These are phyloP conservation scores for Lepisosteus oculatus DNA, from an alignment of 2,113 vertebrate genomes.

Conservation along the genomic window DNA sequence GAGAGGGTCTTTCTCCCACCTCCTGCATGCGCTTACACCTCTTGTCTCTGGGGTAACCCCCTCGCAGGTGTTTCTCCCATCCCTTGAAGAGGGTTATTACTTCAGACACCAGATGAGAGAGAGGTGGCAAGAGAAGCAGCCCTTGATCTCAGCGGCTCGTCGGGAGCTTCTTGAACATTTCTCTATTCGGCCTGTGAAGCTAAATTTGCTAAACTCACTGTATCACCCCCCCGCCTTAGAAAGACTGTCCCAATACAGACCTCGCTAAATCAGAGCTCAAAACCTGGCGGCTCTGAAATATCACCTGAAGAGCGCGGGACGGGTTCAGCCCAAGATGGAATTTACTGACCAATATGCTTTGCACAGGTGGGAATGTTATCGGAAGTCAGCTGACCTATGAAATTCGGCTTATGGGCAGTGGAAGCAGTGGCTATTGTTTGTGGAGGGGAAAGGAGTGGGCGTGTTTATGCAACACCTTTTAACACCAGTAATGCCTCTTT, in stretches of 20 bases:
- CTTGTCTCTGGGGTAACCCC: slow-evolving; percentile 67
- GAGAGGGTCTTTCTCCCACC: slow-evolving; percentile 52
- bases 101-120: slow-evolving; percentile 47
- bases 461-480: too few species aligned
- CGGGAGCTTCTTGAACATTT: slow-evolving; percentile 45
- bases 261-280: slow-evolving; percentile 52
- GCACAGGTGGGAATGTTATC: too few species aligned
- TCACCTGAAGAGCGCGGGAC: slow-evolving; percentile 51
- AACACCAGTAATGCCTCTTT: too few species aligned
- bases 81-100: slow-evolving; percentile 68
- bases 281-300: slow-evolving; percentile 51
- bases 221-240: background rate
- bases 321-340: background rate
- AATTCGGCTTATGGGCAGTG: too few species aligned
- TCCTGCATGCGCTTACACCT: slow-evolving; percentile 50
- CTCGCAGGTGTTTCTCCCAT: slow-evolving; percentile 62
- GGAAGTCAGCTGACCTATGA: too few species aligned
- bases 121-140: background rate
- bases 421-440: too few species aligned
- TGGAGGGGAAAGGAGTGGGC: too few species aligned
- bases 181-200: slow-evolving; percentile 41
- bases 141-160: background rate
- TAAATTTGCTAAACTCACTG: slow-evolving; percentile 45
- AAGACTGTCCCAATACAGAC: slow-evolving; percentile 53
- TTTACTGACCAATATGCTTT: too few species aligned